Base-by-base conservation (phyloP, 2,113 vertebrate genomes). In the Boulengeromyrus knoepffleri region DNA sequence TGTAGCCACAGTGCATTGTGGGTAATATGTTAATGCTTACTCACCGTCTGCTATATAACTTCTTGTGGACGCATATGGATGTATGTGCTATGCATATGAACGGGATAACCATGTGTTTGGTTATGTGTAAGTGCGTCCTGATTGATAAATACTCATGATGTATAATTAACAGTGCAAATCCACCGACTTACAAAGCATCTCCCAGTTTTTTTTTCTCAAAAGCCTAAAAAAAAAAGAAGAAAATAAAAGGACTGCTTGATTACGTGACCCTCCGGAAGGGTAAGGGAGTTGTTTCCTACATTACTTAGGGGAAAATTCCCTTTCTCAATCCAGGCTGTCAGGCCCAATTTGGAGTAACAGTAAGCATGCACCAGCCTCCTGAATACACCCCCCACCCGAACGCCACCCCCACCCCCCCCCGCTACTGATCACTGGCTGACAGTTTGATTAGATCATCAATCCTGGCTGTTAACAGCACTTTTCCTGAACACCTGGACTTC, bases 391-490 rank as follows among this genome's bases (percentile, higher is more conserved):
- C 96, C 95, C 95, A 96, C 92, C 91, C 90, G 91, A 90, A 93
- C 93, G 92, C 93, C 8, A 90, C 89, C 83, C 91, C 90, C 45
- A 88, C 90, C 90, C 88, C 49, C 89, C 49, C 92, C 90, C 92
- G 91, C 93, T 93, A 95, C 96, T 96, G 96, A 96, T 97, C 96
- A 96, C 96, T 95, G 96, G 96, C 97, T 97, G 97, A 98, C 97
- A 98, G 96, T 96, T 97, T 97, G 97, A 98, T 97, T 97, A 97
- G 97, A 96, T 97, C 97, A 97, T 98, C 97, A 97, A 97, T 97
- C 97, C 95, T 97, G 95, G 95, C 95, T 94, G 95, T 94, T 97
- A 97, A 97, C 96, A 97, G 95, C 95, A 96, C 96, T 96, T 96
- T 97, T 97, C 96, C 97, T 97, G 97, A 97, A 97, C 97, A 98